phyloP scores from a whole-genome alignment of 2,113 vertebrate species.

The Gnathonemus longibarbis region DNA sequence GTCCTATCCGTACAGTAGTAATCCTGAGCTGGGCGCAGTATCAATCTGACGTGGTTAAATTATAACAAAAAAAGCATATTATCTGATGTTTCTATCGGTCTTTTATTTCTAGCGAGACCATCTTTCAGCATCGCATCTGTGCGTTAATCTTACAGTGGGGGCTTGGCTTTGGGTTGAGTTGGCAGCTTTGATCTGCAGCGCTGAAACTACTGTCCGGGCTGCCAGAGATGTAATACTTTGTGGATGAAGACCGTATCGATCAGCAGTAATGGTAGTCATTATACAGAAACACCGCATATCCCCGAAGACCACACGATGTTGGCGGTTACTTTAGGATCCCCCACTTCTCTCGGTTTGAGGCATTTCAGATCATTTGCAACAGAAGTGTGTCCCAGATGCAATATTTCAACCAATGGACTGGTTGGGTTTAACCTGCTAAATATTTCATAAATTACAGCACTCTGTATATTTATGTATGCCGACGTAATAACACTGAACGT shows the following conservation, averaged over 20 bases:
- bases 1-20: neutral
- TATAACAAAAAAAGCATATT: neutral
- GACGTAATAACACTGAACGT: neutral
- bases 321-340: neutral
- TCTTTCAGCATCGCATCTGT: neutral
- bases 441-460: neutral
- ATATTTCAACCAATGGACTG: neutral
- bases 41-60: neutral
- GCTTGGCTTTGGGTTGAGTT: neutral
- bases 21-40: neutral
- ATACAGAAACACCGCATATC: neutral
- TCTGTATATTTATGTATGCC: neutral
- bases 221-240: neutral
- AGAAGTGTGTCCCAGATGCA: neutral
- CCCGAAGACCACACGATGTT: neutral
- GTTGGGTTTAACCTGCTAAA: neutral
- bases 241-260: conserved; percentile 1
- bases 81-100: neutral
- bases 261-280: neutral
- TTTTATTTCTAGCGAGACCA: neutral
- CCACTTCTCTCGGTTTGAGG: neutral
- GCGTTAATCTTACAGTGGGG: neutral
- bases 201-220: neutral
- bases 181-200: conserved; percentile 10
- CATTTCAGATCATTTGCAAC: neutral